Conservation (phyloP, 2,113 vertebrate species). For the Rhabdomys dilectus region DNA sequence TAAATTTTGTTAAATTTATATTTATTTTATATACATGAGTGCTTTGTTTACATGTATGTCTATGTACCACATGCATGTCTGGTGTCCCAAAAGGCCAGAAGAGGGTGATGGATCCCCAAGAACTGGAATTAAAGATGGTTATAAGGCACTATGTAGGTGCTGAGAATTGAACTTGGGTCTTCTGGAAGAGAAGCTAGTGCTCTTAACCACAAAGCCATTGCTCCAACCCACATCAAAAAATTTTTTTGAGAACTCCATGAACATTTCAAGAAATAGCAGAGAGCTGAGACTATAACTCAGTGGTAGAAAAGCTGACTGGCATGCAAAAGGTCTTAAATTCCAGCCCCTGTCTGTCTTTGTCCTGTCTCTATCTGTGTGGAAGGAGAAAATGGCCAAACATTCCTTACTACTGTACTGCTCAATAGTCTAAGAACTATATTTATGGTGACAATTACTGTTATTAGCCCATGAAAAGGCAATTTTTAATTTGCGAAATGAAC, state of each 20-base stretch:
- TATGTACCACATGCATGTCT: background rate
- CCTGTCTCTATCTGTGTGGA: background rate
- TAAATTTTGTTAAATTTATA: background rate
- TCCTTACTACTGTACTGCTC: background rate
- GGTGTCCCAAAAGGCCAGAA: background rate
- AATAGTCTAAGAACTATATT: background rate
- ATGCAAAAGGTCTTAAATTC: background rate
- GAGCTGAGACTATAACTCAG: background rate
- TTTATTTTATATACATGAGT: background rate
- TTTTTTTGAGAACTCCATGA: background rate
- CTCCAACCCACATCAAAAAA: background rate
- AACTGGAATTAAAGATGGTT: background rate
- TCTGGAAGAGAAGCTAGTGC: background rate
- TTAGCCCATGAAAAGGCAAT: conserved; percentile 22
- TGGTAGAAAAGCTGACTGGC: background rate
- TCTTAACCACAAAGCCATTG: background rate
- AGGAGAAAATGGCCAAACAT: background rate
- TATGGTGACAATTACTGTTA: background rate
- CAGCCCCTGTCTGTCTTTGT: background rate
- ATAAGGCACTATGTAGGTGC: background rate
- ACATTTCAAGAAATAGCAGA: background rate
- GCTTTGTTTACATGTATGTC: background rate
- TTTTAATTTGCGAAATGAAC: conserved; percentile 51
- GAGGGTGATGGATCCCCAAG: background rate
- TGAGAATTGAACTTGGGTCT: background rate